Base-by-base conservation (phyloP, 1,140 invertebrate genomes). In the Drosophila athabasca region DNA sequence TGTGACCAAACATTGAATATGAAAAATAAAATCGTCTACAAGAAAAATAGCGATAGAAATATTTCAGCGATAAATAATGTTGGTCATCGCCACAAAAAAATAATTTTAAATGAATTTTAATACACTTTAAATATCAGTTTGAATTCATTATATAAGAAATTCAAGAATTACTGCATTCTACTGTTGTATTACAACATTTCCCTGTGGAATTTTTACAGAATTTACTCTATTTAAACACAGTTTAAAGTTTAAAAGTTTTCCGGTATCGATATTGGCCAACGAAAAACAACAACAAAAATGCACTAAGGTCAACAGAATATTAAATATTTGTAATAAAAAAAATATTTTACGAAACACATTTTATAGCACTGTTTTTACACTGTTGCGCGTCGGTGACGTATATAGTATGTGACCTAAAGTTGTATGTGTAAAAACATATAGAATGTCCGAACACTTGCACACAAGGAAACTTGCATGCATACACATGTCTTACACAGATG, bases 1-100 rank as follows among this genome's bases (percentile, higher is more conserved):
- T 81, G 81, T 84, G 81, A 57, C 81, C 81, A 81, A 69, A 8
- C 19, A 4, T 6, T 11, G 2, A 15, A 3, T 31, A 35, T 17
- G 5, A 2, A 8, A 53, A 52, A 55, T 43, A 11, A 9, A 24
- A 9, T 15, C 44, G 11, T 26, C 9, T 13, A 19, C 5, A 13
- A 39, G 35, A n/a, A 9, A 31, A 44, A 13, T 44, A 35, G 19
- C 43, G 19, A 13, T 17, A 26, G 24, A 26, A 26, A 26, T 39
- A 55, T 68, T 54, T 17, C 13, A 13, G 9, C 15, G 6, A 31
- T 29, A 24, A 53, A n/a, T 8, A 17, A n/a, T 24, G 26, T 9
- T 49, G 35, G 62, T 44, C 59, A 65, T 13, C 11, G 35, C 13
- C 45, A 41, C 35, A 62, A 4, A 3, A 31, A 26, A 26, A 26